A percentile compares a stretch with the other conserved stretches of the same genome.
These are phyloP conservation scores for Parazoanthus atlanticus DNA, from an alignment of 92 coral and sea anemone species.

Conservation along the genomic window DNA sequence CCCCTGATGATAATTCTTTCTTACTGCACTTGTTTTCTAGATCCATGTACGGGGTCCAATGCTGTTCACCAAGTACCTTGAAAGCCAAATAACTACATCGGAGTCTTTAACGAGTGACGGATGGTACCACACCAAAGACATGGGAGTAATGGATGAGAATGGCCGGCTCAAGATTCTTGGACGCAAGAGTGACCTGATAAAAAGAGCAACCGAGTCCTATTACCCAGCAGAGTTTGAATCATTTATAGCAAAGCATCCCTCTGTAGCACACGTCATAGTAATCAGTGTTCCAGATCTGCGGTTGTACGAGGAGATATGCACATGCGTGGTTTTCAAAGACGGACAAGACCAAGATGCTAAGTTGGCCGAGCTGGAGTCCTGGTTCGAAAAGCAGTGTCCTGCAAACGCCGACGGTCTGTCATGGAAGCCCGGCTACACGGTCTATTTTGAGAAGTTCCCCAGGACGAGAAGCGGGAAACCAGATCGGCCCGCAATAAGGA, in stretches of 20 bases:
- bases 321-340: slow-evolving; percentile 12
- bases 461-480: not conserved
- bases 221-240: not conserved
- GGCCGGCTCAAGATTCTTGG: slow-evolving; percentile 7
- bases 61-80: not conserved
- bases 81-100: not conserved
- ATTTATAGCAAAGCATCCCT: not conserved
- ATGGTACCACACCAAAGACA: slow-evolving; percentile 4
- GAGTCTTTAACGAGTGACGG: not conserved
- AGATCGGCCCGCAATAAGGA: not conserved
- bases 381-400: not conserved
- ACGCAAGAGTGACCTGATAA: not conserved
- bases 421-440: not conserved
- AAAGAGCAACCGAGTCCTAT: not conserved
- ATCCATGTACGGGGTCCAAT: not conserved
- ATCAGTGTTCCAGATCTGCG: slow-evolving; percentile 15
- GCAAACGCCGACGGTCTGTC: not conserved
- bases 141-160: slow-evolving; percentile 4
- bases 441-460: not conserved
- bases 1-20: not conserved
- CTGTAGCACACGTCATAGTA: not conserved
- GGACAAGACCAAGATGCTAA: not conserved
- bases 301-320: not conserved
- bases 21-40: not conserved
- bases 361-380: not conserved